Percentiles rank a stretch among this genome's conserved stretches.
Conservation (phyloP, 1,140 invertebrate genomes). For the Maniola jurtina region DNA sequence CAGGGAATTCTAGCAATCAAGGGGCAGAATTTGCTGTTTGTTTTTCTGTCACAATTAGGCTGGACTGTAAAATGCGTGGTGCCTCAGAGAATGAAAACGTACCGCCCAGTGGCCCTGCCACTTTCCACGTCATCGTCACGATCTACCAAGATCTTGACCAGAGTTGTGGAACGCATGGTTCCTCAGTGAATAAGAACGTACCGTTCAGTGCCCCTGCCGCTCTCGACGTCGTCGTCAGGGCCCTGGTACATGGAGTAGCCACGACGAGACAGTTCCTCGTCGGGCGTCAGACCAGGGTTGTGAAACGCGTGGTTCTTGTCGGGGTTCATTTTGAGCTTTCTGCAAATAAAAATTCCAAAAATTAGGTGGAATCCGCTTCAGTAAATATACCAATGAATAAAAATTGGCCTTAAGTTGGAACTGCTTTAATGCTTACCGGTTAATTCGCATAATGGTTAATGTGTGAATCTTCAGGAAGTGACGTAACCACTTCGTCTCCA, state of each 20-base stretch:
- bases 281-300: conserved; percentile 58
- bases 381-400: too few species aligned
- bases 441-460: too few species aligned
- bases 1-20: too few species aligned
- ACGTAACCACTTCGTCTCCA: too few species aligned
- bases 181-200: conserved; percentile 29
- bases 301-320: conserved; percentile 68
- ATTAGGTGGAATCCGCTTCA: neutral
- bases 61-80: too few species aligned
- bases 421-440: too few species aligned
- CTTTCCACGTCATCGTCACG: conserved; percentile 57
- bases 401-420: too few species aligned
- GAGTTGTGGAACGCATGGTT: neutral
- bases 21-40: too few species aligned
- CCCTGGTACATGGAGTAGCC: conserved; percentile 70
- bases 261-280: conserved; percentile 65
- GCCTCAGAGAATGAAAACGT: conserved; percentile 15
- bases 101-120: conserved; percentile 57
- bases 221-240: conserved; percentile 52
- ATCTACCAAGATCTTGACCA: too few species aligned
- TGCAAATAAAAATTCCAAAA: conserved; percentile 41
- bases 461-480: too few species aligned
- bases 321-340: conserved; percentile 58
- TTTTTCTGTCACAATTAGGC: too few species aligned
- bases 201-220: conserved; percentile 56